Evolutionary conservation across 64 coral and sea anemone genomes (phyloP).

Genomic region (Dendrophyllia cribrosa): DNA sequence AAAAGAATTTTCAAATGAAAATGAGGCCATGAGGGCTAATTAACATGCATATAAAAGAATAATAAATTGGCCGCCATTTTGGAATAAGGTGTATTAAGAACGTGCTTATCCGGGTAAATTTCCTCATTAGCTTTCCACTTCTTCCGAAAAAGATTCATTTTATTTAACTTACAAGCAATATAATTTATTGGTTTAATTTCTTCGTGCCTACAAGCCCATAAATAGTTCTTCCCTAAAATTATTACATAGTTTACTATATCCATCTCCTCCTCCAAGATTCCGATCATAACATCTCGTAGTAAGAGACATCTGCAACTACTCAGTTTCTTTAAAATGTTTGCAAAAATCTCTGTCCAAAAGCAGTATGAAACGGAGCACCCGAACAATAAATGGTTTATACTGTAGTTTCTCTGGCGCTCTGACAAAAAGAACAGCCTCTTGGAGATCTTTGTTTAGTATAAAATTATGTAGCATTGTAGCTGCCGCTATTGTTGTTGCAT

Average conservation of each 20-base stretch:
- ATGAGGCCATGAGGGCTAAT: no score
- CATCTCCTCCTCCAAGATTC: conserved; percentile 14
- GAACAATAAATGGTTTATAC: neutral
- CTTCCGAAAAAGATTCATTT: neutral
- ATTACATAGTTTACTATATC: conserved; percentile 8
- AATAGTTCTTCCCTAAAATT: neutral
- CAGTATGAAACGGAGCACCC: neutral
- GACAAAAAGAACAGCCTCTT: neutral
- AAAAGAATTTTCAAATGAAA: no score
- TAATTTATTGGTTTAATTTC: neutral
- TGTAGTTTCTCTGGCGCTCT: neutral
- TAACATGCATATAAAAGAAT: no score
- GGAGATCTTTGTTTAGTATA: no score
- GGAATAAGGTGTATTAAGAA: no score
- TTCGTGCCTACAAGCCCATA: neutral
- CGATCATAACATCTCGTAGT: neutral
- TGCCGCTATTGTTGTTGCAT: no score
- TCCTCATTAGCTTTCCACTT: neutral
- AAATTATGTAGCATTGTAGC: no score
- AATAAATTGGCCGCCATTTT: no score
- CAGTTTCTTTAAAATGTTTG: neutral
- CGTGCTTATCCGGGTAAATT: no score
- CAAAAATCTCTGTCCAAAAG: neutral
- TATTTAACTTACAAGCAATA: neutral
- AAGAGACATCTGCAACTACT: neutral